A percentile compares a stretch with the other conserved stretches of the same genome.
These are phyloP conservation scores for Carassius carassius DNA, from an alignment of 2,113 vertebrate genomes.

Conservation along the genomic window DNA sequence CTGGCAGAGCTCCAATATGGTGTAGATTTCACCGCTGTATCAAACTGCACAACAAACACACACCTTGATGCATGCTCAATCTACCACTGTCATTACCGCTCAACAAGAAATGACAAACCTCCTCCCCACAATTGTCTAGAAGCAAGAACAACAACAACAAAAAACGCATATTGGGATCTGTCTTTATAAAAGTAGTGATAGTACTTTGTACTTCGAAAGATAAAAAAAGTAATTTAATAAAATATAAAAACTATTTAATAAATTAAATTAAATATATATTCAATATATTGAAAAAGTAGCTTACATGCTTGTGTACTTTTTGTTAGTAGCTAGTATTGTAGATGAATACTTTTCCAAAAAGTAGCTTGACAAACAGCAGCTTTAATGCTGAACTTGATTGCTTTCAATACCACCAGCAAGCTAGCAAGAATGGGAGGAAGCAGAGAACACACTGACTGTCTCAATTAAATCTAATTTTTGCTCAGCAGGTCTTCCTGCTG, in stretches of 20 bases:
- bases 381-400: neutral
- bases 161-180: neutral
- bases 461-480: conserved; percentile 10
- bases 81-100: neutral
- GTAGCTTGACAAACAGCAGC: neutral
- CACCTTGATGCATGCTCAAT: neutral
- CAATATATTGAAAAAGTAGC: neutral
- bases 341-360: neutral
- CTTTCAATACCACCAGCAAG: neutral
- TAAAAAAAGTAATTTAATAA: too few relatives aligned
- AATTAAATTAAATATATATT: too few relatives aligned
- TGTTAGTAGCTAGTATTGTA: neutral
- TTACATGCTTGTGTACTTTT: neutral
- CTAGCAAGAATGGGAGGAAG: neutral
- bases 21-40: conserved; percentile 15
- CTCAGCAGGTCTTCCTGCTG: neutral
- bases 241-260: neutral
- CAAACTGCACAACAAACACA: conserved; percentile 22
- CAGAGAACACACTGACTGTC: neutral
- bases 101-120: neutral
- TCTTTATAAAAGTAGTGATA: neutral
- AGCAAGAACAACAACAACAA: neutral
- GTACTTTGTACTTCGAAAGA: neutral
- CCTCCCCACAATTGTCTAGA: neutral
- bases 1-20: conserved; percentile 15